Percentiles rank a stretch among this genome's conserved stretches.
phyloP scores from a whole-genome alignment of 2,113 vertebrate species.

The Zonotrichia leucophrys region DNA sequence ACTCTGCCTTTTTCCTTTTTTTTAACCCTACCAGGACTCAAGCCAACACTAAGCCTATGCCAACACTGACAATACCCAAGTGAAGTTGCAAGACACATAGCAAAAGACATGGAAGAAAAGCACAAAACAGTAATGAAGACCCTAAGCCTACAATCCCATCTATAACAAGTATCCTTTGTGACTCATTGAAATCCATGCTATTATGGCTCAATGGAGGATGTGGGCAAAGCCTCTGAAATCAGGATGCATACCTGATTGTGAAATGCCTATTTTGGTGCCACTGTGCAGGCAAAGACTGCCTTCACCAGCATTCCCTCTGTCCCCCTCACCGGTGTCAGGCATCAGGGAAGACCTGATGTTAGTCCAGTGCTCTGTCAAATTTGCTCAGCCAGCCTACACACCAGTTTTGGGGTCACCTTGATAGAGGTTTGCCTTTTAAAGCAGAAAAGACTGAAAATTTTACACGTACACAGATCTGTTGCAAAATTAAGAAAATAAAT shows the following conservation, averaged over 20 bases:
- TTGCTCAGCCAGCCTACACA: not conserved
- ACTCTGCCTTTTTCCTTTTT: not conserved
- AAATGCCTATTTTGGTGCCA: not conserved
- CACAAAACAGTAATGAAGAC: not conserved
- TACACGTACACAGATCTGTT: not conserved
- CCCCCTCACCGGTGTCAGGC: not conserved
- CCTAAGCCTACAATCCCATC: not conserved
- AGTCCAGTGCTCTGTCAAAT: not conserved
- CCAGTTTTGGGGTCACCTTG: fast-evolving
- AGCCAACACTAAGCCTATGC: not conserved
- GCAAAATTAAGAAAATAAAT: not conserved
- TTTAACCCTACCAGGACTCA: not conserved
- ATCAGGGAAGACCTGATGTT: not conserved
- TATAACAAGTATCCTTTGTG: not conserved
- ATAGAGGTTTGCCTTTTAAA: not conserved
- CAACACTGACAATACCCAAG: not conserved
- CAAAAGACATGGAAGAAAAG: not conserved
- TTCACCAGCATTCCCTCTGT: not conserved
- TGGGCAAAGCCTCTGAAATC: not conserved
- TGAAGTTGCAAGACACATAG: not conserved
- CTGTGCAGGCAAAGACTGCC: not conserved
- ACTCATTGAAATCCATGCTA: not conserved
- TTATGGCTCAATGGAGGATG: not conserved
- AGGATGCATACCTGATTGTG: not conserved
- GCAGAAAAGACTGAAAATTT: not conserved